phyloP scores from a whole-genome alignment of 2,797 vertebrate genomes.

The Poeciliopsis turneri region DNA sequence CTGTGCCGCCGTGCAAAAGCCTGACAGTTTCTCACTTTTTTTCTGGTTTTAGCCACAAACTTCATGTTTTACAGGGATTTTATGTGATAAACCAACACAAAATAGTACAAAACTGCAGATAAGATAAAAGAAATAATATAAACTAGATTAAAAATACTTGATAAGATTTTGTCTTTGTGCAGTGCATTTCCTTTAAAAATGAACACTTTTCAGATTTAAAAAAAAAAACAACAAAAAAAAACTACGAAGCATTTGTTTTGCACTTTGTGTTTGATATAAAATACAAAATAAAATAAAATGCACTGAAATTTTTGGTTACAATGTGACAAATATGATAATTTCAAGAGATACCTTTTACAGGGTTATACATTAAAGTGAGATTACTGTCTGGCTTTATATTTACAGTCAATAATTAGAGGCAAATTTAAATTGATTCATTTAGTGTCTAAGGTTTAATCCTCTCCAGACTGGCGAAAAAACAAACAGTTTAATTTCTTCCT shows the following conservation, averaged over 20 bases:
- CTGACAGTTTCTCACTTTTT: background rate
- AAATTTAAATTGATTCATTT: conserved; percentile 28
- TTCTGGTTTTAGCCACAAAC: background rate
- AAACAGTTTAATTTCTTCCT: conserved; percentile 17
- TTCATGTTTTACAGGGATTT: background rate
- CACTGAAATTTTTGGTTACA: background rate
- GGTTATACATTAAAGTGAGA: conserved; percentile 3
- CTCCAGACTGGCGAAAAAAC: conserved; percentile 38
- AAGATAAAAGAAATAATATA: background rate
- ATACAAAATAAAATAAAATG: background rate
- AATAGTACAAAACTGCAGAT: background rate
- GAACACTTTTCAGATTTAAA: background rate
- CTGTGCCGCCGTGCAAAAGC: background rate
- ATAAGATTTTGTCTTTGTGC: background rate
- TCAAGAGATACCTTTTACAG: background rate
- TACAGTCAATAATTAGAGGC: conserved; percentile 33
- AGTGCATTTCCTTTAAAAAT: background rate
- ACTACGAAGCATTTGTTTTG: background rate
- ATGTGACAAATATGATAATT: background rate
- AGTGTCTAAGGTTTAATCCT: conserved; percentile 35
- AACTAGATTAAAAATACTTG: background rate
- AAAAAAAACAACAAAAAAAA: background rate
- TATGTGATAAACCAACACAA: background rate
- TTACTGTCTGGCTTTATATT: conserved; percentile 22
- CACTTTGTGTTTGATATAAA: background rate